Conservation (phyloP, 2,888 invertebrate species). For the Ferrisia virgata region DNA sequence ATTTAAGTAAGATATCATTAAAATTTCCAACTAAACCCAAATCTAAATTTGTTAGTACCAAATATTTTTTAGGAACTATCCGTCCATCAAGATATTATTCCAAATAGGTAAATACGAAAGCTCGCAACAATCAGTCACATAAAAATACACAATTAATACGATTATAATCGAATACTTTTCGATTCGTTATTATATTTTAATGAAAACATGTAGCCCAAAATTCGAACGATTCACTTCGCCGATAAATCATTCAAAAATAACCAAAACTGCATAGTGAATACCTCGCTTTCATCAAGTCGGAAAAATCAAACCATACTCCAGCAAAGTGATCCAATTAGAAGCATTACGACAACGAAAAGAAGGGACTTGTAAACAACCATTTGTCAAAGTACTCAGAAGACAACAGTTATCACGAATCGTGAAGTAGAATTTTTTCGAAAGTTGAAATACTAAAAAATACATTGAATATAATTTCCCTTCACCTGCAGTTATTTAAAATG, state of each 20-base stretch:
- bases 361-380: neutral
- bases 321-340: too few species aligned
- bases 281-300: too few species aligned
- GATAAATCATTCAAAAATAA: too few species aligned
- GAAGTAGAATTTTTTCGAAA: too few species aligned
- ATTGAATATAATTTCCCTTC: too few species aligned
- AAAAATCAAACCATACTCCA: too few species aligned
- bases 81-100: neutral
- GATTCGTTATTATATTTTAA: neutral
- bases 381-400: neutral
- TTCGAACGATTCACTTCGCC: too few species aligned
- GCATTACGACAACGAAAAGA: too few species aligned
- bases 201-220: too few species aligned
- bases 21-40: neutral
- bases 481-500: neutral
- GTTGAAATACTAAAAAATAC: too few species aligned
- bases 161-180: neutral
- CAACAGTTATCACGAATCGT: too few species aligned
- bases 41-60: neutral
- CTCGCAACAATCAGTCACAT: neutral
- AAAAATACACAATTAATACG: neutral
- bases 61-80: neutral
- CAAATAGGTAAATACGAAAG: neutral
- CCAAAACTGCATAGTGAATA: too few species aligned
- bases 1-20: neutral